Percentiles rank a stretch among this genome's conserved stretches.
Conservation (phyloP, 2,797 vertebrate species). For the Valencia hispanica region DNA sequence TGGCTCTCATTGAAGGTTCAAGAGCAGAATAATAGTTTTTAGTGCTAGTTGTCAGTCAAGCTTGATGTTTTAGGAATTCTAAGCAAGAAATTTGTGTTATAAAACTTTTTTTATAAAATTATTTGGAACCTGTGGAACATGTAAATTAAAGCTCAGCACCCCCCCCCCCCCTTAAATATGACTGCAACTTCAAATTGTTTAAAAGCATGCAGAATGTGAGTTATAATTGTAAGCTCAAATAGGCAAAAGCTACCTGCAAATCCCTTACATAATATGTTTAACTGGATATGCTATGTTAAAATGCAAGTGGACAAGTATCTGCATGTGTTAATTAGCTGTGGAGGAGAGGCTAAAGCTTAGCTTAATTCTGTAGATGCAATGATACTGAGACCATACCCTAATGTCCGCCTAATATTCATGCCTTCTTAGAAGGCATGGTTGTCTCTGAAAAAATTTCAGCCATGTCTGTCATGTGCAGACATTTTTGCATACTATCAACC, state of each 20-base stretch:
- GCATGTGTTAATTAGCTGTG: neutral
- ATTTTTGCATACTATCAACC: no score
- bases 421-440: neutral
- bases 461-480: neutral
- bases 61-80: neutral
- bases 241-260: no score
- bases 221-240: no score
- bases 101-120: neutral
- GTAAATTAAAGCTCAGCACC: neutral
- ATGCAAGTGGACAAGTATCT: neutral
- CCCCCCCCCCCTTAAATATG: neutral
- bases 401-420: neutral
- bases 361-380: neutral
- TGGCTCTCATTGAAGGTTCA: neutral
- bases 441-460: neutral
- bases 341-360: neutral
- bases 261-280: neutral
- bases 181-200: neutral
- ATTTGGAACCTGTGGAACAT: neutral
- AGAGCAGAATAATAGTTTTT: slow-evolving; percentile 1
- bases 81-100: neutral
- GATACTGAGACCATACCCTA: neutral
- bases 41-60: neutral
- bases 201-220: neutral
- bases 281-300: neutral